Conservation (phyloP, 2,888 invertebrate species). For the Leucoptera coffeella region DNA sequence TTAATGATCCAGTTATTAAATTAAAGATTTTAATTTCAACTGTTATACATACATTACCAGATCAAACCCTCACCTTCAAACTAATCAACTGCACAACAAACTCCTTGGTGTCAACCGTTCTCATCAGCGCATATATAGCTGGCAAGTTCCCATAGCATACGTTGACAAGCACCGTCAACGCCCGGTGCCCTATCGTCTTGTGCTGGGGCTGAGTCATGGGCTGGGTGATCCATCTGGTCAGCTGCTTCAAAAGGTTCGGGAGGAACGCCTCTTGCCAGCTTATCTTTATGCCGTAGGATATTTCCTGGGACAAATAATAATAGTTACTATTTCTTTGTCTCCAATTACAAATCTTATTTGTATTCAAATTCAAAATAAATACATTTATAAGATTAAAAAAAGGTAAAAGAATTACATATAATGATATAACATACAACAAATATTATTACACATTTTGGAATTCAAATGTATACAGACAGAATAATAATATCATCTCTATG, state of each 20-base stretch:
- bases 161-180: conserved; percentile 68
- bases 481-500: too few relatives aligned
- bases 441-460: too few relatives aligned
- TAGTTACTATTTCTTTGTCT: too few relatives aligned
- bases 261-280: conserved; percentile 77
- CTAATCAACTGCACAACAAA: conserved; percentile 58
- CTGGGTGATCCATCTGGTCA: conserved; percentile 59
- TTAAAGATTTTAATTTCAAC: too few relatives aligned
- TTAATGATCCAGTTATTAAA: neutral
- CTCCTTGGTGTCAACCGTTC: conserved; percentile 63
- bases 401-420: too few relatives aligned
- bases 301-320: conserved; percentile 43
- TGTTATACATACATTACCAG: too few relatives aligned
- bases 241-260: conserved; percentile 57
- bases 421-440: too few relatives aligned
- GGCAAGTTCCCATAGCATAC: conserved; percentile 73
- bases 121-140: conserved; percentile 65
- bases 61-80: conserved; percentile 47
- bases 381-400: too few relatives aligned
- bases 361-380: too few relatives aligned
- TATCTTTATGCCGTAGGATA: conserved; percentile 73
- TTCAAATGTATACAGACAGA: too few relatives aligned
- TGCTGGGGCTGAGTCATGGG: conserved; percentile 36
- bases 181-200: conserved; percentile 37
- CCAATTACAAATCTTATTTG: too few relatives aligned